These are phyloP conservation scores for Neoarius graeffei DNA, from an alignment of 2,113 vertebrate genomes.

Conservation along the genomic window DNA sequence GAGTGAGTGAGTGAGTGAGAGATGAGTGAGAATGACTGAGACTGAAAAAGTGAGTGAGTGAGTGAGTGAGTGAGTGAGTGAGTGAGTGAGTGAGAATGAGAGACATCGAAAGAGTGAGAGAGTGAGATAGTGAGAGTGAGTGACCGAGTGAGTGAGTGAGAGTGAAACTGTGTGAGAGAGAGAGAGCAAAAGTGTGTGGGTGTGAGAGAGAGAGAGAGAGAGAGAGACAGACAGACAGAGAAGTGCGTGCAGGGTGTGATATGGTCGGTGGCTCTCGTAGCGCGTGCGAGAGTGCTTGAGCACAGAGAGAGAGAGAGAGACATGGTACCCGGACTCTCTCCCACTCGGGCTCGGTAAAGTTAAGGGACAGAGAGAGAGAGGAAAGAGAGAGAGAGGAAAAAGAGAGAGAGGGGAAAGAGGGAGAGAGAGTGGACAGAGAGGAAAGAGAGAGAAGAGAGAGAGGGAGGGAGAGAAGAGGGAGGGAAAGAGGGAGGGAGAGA, in stretches of 20 bases:
- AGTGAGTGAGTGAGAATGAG: too few relatives aligned
- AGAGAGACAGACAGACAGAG: too few relatives aligned
- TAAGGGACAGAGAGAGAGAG: background rate
- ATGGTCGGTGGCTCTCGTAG: background rate
- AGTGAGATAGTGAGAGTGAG: background rate
- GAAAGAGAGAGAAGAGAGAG: too few relatives aligned
- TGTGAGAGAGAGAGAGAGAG: slow-evolving; percentile 18
- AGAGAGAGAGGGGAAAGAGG: too few relatives aligned
- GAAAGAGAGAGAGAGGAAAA: slow-evolving; percentile 1
- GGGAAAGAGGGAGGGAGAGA: too few relatives aligned
- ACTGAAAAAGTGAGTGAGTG: background rate
- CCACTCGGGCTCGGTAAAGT: too few relatives aligned
- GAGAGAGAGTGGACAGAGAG: too few relatives aligned
- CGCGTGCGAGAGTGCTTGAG: background rate
- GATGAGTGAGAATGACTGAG: background rate
- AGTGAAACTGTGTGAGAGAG: slow-evolving; percentile 8
- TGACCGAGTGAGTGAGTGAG: background rate
- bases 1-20: too few relatives aligned
- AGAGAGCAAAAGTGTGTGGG: background rate
- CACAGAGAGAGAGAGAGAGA: background rate
- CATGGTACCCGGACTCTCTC: background rate
- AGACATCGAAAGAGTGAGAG: background rate
- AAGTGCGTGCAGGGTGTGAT: background rate
- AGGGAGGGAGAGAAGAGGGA: too few relatives aligned
- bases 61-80: background rate